Evolutionary conservation across 2,113 vertebrate genomes (phyloP).

Genomic region (Dinomys branickii): DNA sequence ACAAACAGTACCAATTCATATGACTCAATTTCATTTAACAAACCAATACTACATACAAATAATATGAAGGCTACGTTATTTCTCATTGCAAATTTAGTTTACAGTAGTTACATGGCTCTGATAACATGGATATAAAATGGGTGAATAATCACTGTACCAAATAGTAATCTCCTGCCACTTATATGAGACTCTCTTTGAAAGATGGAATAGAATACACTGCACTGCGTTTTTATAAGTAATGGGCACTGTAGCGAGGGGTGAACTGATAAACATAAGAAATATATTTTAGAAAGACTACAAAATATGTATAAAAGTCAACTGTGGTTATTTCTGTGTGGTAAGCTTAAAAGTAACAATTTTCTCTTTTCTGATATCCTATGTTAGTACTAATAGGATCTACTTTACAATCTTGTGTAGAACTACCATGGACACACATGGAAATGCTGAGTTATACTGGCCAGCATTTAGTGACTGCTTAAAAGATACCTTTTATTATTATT

Average conservation of each 20-base stretch:
- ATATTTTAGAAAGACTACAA: not conserved
- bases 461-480: not conserved
- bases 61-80: not conserved
- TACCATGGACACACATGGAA: not conserved
- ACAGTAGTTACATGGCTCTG: not conserved
- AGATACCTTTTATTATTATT: not conserved
- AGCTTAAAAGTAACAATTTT: not conserved
- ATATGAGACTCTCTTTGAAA: not conserved
- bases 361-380: not conserved
- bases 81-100: conserved; percentile 1
- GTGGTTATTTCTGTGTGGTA: not conserved
- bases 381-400: not conserved
- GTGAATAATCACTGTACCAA: not conserved
- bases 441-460: not conserved
- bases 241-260: not conserved
- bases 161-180: not conserved
- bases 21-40: not conserved
- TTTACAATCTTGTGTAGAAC: not conserved
- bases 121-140: not conserved
- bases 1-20: not conserved
- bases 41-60: not conserved
- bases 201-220: not conserved
- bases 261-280: not conserved
- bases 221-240: not conserved
- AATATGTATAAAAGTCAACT: not conserved